Percentiles rank a stretch among this genome's conserved stretches.
These are phyloP conservation scores for Oreochromis aureus DNA, from an alignment of 2,113 vertebrate species.

Conservation along the genomic window DNA sequence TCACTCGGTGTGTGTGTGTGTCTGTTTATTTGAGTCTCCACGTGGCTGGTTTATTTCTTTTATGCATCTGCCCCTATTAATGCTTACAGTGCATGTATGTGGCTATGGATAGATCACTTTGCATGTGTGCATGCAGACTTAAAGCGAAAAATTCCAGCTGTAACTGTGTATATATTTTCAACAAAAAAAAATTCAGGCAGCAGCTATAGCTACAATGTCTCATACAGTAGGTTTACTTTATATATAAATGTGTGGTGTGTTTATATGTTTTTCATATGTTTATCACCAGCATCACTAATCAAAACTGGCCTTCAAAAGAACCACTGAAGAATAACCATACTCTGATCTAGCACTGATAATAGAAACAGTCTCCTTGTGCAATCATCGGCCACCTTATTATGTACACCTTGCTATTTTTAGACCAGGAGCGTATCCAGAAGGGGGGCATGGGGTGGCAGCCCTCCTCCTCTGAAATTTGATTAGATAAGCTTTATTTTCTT, in stretches of 20 bases:
- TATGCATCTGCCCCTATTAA: not conserved
- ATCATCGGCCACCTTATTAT: not conserved
- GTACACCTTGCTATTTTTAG: not conserved
- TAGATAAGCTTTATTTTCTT: not conserved
- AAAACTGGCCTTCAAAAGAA: not conserved
- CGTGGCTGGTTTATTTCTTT: not conserved
- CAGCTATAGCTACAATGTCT: not conserved
- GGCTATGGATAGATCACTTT: not conserved
- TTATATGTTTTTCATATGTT: not conserved
- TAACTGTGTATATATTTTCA: not conserved
- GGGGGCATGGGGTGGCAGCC: not conserved
- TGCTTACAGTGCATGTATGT: not conserved
- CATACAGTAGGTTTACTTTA: not conserved
- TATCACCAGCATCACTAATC: not conserved
- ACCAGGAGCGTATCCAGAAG: not conserved
- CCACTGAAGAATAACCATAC: not conserved
- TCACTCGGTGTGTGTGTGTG: not conserved
- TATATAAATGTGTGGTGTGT: not conserved
- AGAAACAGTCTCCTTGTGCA: not conserved
- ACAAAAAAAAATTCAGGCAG: not conserved
- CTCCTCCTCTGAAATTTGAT: not conserved
- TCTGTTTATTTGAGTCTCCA: not conserved
- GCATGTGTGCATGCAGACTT: not conserved
- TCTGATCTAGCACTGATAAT: not conserved
- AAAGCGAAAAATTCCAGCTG: not conserved